Base-by-base conservation (phyloP, 2,888 invertebrate species). In the Amphipyra berbera region DNA sequence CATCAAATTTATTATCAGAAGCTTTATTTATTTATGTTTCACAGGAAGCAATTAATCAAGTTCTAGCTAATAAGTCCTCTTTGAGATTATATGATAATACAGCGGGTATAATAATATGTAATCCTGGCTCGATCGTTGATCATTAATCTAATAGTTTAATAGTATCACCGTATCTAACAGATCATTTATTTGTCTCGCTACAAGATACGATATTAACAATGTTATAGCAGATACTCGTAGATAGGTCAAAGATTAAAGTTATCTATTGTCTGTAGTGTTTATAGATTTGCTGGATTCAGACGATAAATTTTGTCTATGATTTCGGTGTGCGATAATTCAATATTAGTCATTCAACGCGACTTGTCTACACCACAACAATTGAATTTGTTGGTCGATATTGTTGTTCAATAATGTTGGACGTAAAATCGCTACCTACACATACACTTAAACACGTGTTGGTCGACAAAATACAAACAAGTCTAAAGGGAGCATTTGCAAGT, bases 1-100 rank as follows among this genome's bases (percentile, higher is more conserved):
- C 21, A 21, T 49, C 45, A 35, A 27, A 27, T 45, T 48, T 35
- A 52, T 35, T 21, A 12, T 53, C 14, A 27, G 42, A 41, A 42
- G 33, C 35, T 41, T 52, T 49, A 68, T 62, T 53, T 58, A 58
- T 64, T 38, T 27, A 21, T 42, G 35, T 14, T 42, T 45, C 37
- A 42, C 41, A 44, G 61, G 66, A 61, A 61, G 47, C 60, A 61
- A 76, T 76, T 70, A 58, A 67, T 76, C 70, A 73, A 61, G 45
- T 44, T n/a, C 35, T 47, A 58, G 63, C 57, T 67, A 67, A 73
- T 73, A 59, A 58, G 73, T 65, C 45, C 47, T 59, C 41, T 49
- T 61, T 54, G 47, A 61, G 73, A 57, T 61, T 48, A 45, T 44
- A 44, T 27, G 52, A 63, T 68, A 63, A 40, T 55, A 40, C 10